Evolutionary conservation across 2,113 vertebrate genomes (phyloP).

Genomic region (Dryoscopus gambensis): DNA sequence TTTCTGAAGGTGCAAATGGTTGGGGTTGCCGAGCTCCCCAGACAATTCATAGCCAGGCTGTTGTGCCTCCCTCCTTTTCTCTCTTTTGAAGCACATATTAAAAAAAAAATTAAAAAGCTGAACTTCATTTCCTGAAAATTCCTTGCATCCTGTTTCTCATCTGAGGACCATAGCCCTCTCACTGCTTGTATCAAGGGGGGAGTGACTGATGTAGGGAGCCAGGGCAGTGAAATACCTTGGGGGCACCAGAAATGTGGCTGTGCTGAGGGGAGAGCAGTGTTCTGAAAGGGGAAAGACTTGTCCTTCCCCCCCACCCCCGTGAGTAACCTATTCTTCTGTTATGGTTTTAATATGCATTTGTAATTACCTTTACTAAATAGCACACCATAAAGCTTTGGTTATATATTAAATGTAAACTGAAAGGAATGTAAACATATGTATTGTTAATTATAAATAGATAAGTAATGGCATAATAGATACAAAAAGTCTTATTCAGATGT

Average conservation of each 20-base stretch:
- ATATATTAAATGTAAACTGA: conserved; percentile 97
- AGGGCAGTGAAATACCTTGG: neutral
- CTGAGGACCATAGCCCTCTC: neutral
- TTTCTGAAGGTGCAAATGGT: neutral
- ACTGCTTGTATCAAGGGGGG: conserved; percentile 11
- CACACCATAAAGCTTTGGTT: conserved; percentile 90
- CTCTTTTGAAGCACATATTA: neutral
- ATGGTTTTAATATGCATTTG: conserved; percentile 82
- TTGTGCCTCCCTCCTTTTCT: neutral
- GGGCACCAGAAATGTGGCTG: conserved; percentile 42
- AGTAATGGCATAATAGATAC: conserved; percentile 79
- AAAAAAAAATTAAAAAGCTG: neutral
- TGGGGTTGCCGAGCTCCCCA: neutral
- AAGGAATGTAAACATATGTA: conserved; percentile 99
- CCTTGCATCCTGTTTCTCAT: neutral
- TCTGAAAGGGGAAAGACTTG: conserved; percentile 59
- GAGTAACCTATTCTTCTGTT: conserved; percentile 73
- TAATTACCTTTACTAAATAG: conserved; percentile 88
- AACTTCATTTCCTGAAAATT: neutral
- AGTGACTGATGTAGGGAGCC: conserved; percentile 52
- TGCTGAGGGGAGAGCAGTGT: conserved; percentile 62
- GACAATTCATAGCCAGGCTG: neutral
- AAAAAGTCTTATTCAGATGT: conserved; percentile 85
- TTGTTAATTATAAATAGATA: conserved; percentile 98
- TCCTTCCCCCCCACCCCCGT: conserved; percentile 32